phyloP scores from a whole-genome alignment of 2,888 invertebrate species.

The Ametastegia equiseti region DNA sequence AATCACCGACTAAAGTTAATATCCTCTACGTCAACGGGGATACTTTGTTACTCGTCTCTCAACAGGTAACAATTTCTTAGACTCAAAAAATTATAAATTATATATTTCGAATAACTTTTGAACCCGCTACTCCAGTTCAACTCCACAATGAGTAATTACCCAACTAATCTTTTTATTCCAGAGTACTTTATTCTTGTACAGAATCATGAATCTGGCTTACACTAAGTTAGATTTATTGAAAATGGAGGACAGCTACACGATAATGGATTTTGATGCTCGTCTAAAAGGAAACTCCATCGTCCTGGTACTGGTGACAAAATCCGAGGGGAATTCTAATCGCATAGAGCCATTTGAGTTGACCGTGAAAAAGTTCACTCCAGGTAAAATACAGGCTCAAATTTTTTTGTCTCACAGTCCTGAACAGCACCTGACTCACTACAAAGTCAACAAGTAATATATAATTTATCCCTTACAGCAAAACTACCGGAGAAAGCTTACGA shows the following conservation, averaged over 20 bases:
- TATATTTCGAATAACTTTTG: no score
- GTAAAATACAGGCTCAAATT: not conserved
- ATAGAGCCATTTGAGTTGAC: constrained; percentile 60
- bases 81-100: no score
- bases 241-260: constrained; percentile 50
- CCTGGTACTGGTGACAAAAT: constrained; percentile 57
- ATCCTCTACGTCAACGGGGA: constrained; percentile 57
- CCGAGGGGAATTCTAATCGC: constrained; percentile 49
- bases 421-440: not conserved
- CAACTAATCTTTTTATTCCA: constrained; percentile 52
- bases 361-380: constrained; percentile 6
- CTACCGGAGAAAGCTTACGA: constrained; percentile 44
- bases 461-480: constrained; percentile 51
- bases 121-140: no score
- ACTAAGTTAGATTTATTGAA: constrained; percentile 50
- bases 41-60: constrained; percentile 61
- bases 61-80: constrained; percentile 54
- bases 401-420: not conserved
- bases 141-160: no score
- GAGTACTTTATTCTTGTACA: constrained; percentile 60
- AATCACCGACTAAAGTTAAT: constrained; percentile 54
- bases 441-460: not conserved
- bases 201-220: constrained; percentile 54
- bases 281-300: constrained; percentile 53
- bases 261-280: constrained; percentile 60